Evolutionary conservation across 2,113 vertebrate genomes (phyloP).

Genomic region (Oncorhynchus masou): DNA sequence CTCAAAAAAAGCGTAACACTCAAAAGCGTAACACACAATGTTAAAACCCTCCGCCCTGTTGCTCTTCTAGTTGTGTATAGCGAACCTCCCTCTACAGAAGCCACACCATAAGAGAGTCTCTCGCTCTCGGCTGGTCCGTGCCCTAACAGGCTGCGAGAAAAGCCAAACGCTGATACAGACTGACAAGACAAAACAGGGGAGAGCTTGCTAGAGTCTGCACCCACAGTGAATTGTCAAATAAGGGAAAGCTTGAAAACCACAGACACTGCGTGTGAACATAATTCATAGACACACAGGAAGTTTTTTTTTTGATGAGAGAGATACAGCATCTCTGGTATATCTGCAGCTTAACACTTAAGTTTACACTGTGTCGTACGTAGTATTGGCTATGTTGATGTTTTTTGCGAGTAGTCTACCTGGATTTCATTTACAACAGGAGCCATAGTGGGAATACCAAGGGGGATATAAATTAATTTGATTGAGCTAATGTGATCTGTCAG

Average conservation of each 20-base stretch:
- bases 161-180: neutral
- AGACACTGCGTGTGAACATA: neutral
- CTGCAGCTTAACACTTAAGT: neutral
- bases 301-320: neutral
- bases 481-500: neutral
- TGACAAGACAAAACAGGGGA: neutral
- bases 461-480: neutral
- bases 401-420: neutral
- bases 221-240: neutral
- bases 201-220: neutral
- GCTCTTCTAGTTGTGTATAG: neutral
- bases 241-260: conserved; percentile 31
- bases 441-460: neutral
- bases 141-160: neutral
- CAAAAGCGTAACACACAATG: no score
- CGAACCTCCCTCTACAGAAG: neutral
- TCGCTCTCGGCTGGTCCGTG: neutral
- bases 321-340: neutral
- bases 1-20: neutral
- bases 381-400: neutral
- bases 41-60: neutral
- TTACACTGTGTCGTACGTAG: no score
- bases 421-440: neutral
- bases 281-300: conserved; percentile 36
- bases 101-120: neutral